These are phyloP conservation scores for Laspeyria flexula DNA, from an alignment of 2,888 invertebrate species.

Conservation along the genomic window DNA sequence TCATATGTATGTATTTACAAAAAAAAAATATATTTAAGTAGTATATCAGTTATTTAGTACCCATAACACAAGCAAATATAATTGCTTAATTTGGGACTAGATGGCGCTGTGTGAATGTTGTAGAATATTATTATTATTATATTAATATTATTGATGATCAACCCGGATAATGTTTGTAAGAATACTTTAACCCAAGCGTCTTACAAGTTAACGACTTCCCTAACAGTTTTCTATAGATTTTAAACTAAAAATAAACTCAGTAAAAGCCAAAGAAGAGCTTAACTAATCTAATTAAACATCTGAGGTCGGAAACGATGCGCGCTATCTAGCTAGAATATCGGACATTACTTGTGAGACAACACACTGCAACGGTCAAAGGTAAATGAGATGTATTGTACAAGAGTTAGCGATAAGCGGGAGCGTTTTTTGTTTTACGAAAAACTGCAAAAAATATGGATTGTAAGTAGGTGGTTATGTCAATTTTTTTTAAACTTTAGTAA, in stretches of 20 bases:
- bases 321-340: slow-evolving; percentile 68
- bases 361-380: slow-evolving; percentile 66
- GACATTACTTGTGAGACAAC: slow-evolving; percentile 63
- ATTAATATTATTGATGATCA: no score
- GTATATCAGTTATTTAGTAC: no score
- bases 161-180: no score
- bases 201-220: slow-evolving; percentile 5
- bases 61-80: no score
- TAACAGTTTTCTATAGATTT: not conserved
- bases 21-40: no score
- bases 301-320: slow-evolving; percentile 58
- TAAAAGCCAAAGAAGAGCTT: slow-evolving; percentile 36
- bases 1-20: no score
- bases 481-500: no score
- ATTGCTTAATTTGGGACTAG: no score
- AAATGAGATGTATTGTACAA: slow-evolving; percentile 33
- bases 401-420: slow-evolving; percentile 46
- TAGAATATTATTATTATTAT: no score
- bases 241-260: slow-evolving; percentile 34
- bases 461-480: no score
- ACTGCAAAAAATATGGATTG: not conserved
- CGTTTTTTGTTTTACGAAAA: not conserved
- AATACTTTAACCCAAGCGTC: no score
- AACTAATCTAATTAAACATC: slow-evolving; percentile 73
- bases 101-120: no score